phyloP scores from a whole-genome alignment of 2,888 invertebrate species.

The Villa cingulata region DNA sequence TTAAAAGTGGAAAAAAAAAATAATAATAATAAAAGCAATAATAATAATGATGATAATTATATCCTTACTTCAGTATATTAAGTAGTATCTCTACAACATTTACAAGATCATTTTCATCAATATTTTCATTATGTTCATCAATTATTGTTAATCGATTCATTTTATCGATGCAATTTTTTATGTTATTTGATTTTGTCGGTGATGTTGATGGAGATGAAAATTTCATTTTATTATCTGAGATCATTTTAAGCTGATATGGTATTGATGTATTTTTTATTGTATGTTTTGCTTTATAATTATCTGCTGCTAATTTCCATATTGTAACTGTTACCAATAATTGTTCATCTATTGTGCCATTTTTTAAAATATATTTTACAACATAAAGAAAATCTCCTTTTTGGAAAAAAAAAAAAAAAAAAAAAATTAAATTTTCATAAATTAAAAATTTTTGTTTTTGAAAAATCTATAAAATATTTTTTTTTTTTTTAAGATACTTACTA shows the following conservation, averaged over 20 bases:
- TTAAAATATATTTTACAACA: conserved; percentile 4
- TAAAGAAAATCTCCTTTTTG: conserved; percentile 15
- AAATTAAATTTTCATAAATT: too few relatives aligned
- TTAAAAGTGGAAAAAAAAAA: too few relatives aligned
- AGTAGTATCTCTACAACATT: conserved; percentile 21
- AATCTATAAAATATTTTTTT: too few relatives aligned
- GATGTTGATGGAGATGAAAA: background rate
- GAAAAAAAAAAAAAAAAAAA: too few relatives aligned
- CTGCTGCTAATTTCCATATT: conserved; percentile 29
- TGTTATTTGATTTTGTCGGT: too few relatives aligned
- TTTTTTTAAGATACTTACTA: conserved; percentile 16
- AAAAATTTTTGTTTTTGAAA: too few relatives aligned
- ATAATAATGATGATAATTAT: too few relatives aligned
- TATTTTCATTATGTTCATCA: conserved; percentile 13
- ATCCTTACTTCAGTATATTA: conserved; percentile 16
- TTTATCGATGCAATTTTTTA: too few relatives aligned
- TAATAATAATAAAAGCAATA: too few relatives aligned
- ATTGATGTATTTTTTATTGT: conserved; percentile 27
- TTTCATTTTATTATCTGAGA: conserved; percentile 16
- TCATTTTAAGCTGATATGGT: conserved; percentile 18
- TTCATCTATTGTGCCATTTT: conserved; percentile 22
- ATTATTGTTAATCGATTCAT: too few relatives aligned
- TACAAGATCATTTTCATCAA: conserved; percentile 16
- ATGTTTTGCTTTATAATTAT: conserved; percentile 26
- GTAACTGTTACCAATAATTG: conserved; percentile 23